phyloP scores from a whole-genome alignment of 35 echinoderm and acorn worm species.

The Lytechinus variegatus region DNA sequence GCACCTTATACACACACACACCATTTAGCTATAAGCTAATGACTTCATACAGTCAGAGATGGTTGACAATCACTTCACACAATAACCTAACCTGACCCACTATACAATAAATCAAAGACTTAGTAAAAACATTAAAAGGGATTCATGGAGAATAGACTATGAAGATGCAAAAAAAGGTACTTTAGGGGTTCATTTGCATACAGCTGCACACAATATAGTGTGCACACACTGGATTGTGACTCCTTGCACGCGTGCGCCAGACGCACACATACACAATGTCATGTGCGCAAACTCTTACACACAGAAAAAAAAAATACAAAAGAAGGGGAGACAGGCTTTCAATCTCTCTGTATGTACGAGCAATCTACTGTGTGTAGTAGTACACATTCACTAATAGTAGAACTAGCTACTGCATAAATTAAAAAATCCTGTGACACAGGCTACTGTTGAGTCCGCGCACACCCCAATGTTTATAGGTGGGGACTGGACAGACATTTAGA shows the following conservation, averaged over 20 bases:
- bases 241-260: slow-evolving; percentile 20
- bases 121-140: not conserved
- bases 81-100: slow-evolving; percentile 9
- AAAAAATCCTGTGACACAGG: slow-evolving; percentile 36
- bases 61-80: not conserved
- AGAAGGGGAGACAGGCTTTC: slow-evolving; percentile 4
- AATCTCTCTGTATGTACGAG: slow-evolving; percentile 8
- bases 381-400: slow-evolving; percentile 37
- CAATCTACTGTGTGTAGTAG: slow-evolving; percentile 30
- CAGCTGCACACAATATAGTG: slow-evolving; percentile 34
- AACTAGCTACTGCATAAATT: slow-evolving; percentile 47
- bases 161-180: not conserved
- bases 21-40: not conserved
- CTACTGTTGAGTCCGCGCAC: not conserved
- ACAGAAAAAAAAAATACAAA: slow-evolving; percentile 28
- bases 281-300: slow-evolving; percentile 33
- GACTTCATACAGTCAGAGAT: not conserved
- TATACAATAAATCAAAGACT: not conserved
- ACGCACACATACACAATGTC: slow-evolving; percentile 41
- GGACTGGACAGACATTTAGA: not conserved
- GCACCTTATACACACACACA: not conserved
- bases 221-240: not conserved
- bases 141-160: slow-evolving; percentile 25
- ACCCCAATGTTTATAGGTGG: slow-evolving; percentile 14
- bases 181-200: slow-evolving; percentile 43